Evolutionary conservation across 2,888 invertebrate species (phyloP), one percentile per base, ranked within the genome.

Genomic region (Drosophila falleni): DNA sequence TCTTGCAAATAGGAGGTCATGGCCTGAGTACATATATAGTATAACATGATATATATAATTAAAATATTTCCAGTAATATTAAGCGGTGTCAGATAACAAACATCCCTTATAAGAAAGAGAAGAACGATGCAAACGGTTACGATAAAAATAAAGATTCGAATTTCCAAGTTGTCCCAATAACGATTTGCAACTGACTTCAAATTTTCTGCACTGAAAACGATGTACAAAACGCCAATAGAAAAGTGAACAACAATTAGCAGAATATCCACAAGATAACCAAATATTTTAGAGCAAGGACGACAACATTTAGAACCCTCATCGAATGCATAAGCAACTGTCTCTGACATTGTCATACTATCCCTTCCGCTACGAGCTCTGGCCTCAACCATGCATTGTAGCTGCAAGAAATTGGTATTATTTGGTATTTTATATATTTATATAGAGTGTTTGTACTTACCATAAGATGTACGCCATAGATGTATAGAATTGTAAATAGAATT

Each of bases 381-480:
- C 13, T 51, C 44, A 5, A 10, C 5, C 51, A 61, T 51, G 44
- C 44, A 51, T 15, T 31, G 6, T 5, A 61, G 16, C 60, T 61
- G 44, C 11, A 31, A 50, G 1, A 23, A 42, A 16, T 44, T 15
- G 15, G 3, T 23, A 35, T 42, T 0, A 15, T 6, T 10, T 13
- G 10, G 3, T 10, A 23, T 23, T 23, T 42, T 13, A 15, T 33
- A 9, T 23, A 3, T 23, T 42, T 13, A 15, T 33, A 9, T 23
- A 3, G 23, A 26, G 16, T 9, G 26, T 11, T 8, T 2, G 2
- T 13, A 5, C 60, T 51, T 44, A 51, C 60, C 51, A 51, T 51
- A 11, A 61, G 23, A 44, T 51, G 26, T 23, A 61, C 35, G 44
- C 60, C 60, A 51, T 61, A 61, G 13, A 42, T 35, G 23, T 39